These are phyloP conservation scores for Patella depressa DNA, from an alignment of 2,888 invertebrate genomes.

Conservation along the genomic window DNA sequence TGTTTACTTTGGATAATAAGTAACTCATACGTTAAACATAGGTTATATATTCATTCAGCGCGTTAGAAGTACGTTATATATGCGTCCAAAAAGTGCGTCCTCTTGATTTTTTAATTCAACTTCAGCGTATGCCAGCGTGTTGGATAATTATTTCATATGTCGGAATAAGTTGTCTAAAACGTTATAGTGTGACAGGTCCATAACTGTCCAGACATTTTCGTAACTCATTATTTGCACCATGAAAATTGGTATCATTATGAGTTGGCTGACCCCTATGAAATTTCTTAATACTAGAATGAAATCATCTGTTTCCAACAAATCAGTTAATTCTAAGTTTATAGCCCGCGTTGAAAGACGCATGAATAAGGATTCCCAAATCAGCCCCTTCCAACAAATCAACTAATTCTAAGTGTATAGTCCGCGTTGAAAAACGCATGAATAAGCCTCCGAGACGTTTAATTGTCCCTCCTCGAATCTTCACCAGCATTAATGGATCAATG, in stretches of 20 bases:
- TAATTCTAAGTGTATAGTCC: conserved; percentile 18
- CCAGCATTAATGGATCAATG: conserved; percentile 15
- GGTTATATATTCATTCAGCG: too few relatives aligned
- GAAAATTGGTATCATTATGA: conserved; percentile 42
- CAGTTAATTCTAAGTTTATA: conserved; percentile 16
- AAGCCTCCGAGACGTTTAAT: conserved; percentile 19
- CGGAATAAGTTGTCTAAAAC: too few relatives aligned
- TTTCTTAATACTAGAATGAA: conserved; percentile 13
- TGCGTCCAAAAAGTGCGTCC: too few relatives aligned
- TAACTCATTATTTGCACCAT: conserved; percentile 34
- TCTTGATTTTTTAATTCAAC: too few relatives aligned
- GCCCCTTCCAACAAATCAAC: conserved; percentile 14
- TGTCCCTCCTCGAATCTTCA: conserved; percentile 15
- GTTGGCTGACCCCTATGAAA: conserved; percentile 14
- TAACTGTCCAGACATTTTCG: conserved; percentile 16
- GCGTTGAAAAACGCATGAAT: conserved; percentile 19
- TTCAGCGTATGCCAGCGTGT: too few relatives aligned
- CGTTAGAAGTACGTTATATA: too few relatives aligned
- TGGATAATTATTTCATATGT: too few relatives aligned
- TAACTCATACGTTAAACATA: too few relatives aligned
- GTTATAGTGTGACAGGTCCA: too few relatives aligned
- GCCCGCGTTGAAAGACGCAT: conserved; percentile 16
- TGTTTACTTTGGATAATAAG: too few relatives aligned
- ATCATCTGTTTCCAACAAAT: conserved; percentile 18
- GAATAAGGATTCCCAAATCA: too few relatives aligned